phyloP scores from a whole-genome alignment of 1,140 invertebrate genomes.

The Dinothrombium tinctorium region DNA sequence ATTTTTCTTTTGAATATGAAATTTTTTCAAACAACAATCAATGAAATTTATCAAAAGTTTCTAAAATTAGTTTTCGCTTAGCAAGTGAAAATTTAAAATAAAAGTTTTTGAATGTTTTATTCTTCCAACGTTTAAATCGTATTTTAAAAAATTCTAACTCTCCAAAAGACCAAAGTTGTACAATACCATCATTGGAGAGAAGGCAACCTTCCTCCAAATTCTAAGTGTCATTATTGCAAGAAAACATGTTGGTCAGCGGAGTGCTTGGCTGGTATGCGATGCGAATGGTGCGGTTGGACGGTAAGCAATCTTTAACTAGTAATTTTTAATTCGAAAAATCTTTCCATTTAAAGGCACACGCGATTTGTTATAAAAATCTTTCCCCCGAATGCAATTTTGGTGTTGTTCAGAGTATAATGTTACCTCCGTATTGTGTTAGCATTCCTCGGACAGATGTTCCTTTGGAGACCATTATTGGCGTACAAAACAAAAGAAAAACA shows the following conservation, averaged over 20 bases:
- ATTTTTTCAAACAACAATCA: no score
- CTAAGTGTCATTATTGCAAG: constrained; percentile 87
- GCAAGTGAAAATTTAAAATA: no score
- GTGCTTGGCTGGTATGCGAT: constrained; percentile 73
- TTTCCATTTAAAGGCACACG: constrained; percentile 45
- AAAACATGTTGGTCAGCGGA: constrained; percentile 93
- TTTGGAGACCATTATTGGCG: constrained; percentile 86
- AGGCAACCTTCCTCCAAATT: constrained; percentile 81
- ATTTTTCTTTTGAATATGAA: no score
- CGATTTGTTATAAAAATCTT: constrained; percentile 64
- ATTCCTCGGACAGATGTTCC: constrained; percentile 93
- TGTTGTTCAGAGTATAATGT: constrained; percentile 81
- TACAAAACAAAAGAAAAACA: constrained; percentile 26
- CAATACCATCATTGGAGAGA: constrained; percentile 88
- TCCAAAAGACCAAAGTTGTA: constrained; percentile 20
- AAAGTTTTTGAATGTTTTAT: no score
- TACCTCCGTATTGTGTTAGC: constrained; percentile 79
- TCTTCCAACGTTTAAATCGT: no score
- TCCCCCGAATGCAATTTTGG: constrained; percentile 88
- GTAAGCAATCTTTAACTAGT: constrained; percentile 32
- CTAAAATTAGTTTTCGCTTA: no score
- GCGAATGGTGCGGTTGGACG: constrained; percentile 98
- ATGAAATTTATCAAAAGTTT: no score
- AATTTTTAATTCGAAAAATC: background rate
- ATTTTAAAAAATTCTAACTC: no score